Conservation (phyloP, 2,888 invertebrate species). For the Leucophora obtusa region DNA sequence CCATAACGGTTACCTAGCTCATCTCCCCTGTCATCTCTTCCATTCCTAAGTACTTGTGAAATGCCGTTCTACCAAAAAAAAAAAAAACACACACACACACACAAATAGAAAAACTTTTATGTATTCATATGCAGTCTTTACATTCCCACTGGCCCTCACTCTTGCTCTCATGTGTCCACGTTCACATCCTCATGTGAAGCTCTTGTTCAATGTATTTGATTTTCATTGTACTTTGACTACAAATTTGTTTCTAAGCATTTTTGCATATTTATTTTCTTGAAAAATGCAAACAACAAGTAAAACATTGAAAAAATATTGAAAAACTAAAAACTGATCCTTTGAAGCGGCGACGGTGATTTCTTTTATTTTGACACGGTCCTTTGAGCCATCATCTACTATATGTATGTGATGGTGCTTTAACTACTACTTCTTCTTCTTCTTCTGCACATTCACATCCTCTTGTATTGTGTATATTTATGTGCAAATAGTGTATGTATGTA, state of each 20-base stretch:
- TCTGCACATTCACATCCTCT: constrained; percentile 12
- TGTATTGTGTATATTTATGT: constrained; percentile 15
- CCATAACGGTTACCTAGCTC: constrained; percentile 25
- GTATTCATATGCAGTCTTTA: constrained; percentile 56
- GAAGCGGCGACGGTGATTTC: constrained; percentile 60
- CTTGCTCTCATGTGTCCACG: not conserved
- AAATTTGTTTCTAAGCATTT: constrained; percentile 65
- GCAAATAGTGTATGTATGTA: constrained; percentile 11
- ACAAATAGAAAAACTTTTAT: constrained; percentile 41
- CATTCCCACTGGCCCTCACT: not conserved
- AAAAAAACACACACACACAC: too few species aligned
- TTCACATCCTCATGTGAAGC: constrained; percentile 18
- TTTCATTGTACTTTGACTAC: constrained; percentile 61
- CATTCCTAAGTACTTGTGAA: not conserved
- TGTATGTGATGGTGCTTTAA: constrained; percentile 25
- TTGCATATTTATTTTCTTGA: constrained; percentile 64
- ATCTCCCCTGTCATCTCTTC: not conserved
- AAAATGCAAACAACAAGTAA: constrained; percentile 60
- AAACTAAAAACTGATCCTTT: constrained; percentile 54
- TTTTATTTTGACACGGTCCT: constrained; percentile 64
- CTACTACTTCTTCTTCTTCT: constrained; percentile 27
- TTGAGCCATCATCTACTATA: constrained; percentile 28
- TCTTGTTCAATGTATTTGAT: constrained; percentile 56
- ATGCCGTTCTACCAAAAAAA: not conserved
- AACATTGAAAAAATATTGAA: constrained; percentile 38